Base-by-base conservation (phyloP, 1,140 invertebrate species). In the Bombus sylvicola region DNA sequence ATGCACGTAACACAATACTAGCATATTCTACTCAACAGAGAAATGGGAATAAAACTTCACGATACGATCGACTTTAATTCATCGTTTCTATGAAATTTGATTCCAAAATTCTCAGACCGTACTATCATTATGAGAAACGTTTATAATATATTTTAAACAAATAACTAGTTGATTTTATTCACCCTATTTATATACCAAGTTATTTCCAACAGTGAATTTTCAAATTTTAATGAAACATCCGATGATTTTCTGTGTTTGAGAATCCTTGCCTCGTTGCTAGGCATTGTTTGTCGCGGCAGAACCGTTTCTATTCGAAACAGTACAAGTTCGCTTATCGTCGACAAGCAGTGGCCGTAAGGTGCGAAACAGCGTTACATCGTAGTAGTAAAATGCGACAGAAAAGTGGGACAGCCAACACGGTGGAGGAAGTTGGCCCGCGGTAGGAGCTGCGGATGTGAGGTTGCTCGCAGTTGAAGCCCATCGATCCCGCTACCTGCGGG, bases 401-500 rank as follows among this genome's bases (percentile, higher is more conserved):
- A 92, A 91, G 87, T 92, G 88, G 91, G 87, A 69, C 90, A 88
- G 69, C 85, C 86, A 39, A n/a, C 82, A 77, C 77, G 64, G 77
- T 18, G 41, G 73, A 86, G 83, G 77, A 68, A 77, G 83, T 80
- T 76, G 76, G 82, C 53, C 34, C 57, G 37, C 76, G 41, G 62
- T 78, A 77, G 15, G 79, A 81, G 41, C 74, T 15, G 81, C 39
- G 69, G 81, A 89, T 85, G 89, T 87, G 89, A 87, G 88, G 85
- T 87, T 71, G 53, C 62, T 57, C 69, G 59, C 39, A 89, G 78
- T 86, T 81, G 76, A 85, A 90, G 83, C 90, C 75, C 90, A 91
- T 91, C 90, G 90, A 91, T 91, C 90, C 64, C 82, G 68, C 59
- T 82, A 87, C 86, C 88, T 90, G 86, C 83, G 79, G 37, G 80